Base-by-base conservation (phyloP, 2,888 invertebrate species). In the Coelinius sp. region DNA sequence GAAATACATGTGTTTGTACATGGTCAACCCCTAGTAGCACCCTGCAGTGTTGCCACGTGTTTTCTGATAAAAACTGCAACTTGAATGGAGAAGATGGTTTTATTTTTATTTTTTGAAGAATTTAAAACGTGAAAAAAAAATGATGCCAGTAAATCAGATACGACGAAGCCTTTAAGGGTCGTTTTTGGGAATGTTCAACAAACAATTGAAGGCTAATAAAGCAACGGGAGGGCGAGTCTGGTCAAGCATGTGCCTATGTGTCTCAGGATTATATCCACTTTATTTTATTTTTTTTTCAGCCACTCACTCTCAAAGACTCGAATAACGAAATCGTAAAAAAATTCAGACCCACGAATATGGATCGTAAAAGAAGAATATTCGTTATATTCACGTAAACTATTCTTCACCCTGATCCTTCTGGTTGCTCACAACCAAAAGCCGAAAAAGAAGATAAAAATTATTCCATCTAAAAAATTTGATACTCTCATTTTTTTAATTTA, bases 191-290 rank as follows among this genome's bases (percentile, higher is more conserved):
- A 87, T 86, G 86, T 86, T 86, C 85, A 84, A 86, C 87, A 87
- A 87, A 87, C 87, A 86, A 87, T 86, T 85, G 86, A 86, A 84
- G 85, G 84, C 84, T 86, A 87, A 86, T 87, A 86, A 87, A 86
- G 85, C 82, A 81, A 76, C 82, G 79, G 81, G 75, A 72, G 70
- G 74, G 70, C 83, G 84, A 83, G 82, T 83, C 84, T 85, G 83
- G 84, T 85, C 83, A 83, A 63, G 70, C 67, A 70, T 66, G 59
- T 66, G 44, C 41, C 73, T 64, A 56, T 46, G 68, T 64, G 62
- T 62, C 71, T 67, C 38, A 25, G 59, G 67, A 71, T 67, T 63
- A 71, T 52, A 20, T 14, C 56, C 52, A 56, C 53, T 56, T 38
- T 46, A 44, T 27, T n/a, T n/a, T n/a, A n/a, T n/a, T 62, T 52